Percentiles rank a stretch among this genome's conserved stretches.
Conservation (phyloP, 2,888 invertebrate genomes). For the Dynastes maya region DNA sequence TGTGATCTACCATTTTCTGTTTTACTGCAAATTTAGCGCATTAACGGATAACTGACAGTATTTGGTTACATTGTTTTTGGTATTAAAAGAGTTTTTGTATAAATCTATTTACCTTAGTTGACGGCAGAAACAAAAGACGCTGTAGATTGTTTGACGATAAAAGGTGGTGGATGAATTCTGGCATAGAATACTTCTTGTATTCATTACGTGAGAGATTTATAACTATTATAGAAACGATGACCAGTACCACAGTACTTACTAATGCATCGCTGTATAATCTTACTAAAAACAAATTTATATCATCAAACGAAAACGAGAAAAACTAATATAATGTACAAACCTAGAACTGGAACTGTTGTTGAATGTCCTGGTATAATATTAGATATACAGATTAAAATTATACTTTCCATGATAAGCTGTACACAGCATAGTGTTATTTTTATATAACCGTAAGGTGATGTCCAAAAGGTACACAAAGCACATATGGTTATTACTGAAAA, state of each 20-base stretch:
- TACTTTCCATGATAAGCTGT: slow-evolving; percentile 63
- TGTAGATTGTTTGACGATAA: slow-evolving; percentile 61
- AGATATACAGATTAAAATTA: slow-evolving; percentile 62
- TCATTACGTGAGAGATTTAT: slow-evolving; percentile 64
- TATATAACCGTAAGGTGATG: slow-evolving; percentile 64
- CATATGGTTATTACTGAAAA: slow-evolving; percentile 64
- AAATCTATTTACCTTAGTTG: slow-evolving; percentile 60
- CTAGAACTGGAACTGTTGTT: slow-evolving; percentile 64
- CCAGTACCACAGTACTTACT: slow-evolving; percentile 60
- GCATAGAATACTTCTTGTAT: slow-evolving; percentile 58
- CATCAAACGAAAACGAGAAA: not conserved
- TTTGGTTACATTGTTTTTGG: too few relatives aligned
- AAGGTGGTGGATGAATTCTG: slow-evolving; percentile 61
- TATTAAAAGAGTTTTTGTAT: too few relatives aligned
- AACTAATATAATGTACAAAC: slow-evolving; percentile 58
- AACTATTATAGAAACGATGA: slow-evolving; percentile 63
- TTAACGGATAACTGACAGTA: too few relatives aligned
- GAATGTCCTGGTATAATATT: slow-evolving; percentile 63
- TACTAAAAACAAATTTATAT: slow-evolving; percentile 61
- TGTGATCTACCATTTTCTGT: too few relatives aligned
- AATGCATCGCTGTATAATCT: slow-evolving; percentile 63
- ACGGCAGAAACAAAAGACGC: slow-evolving; percentile 62
- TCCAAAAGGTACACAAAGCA: slow-evolving; percentile 66
- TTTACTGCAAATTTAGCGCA: too few relatives aligned
- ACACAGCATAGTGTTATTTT: slow-evolving; percentile 65